These are phyloP conservation scores for Stichodactyla helianthus DNA, from an alignment of 64 coral and sea anemone genomes.

Conservation along the genomic window DNA sequence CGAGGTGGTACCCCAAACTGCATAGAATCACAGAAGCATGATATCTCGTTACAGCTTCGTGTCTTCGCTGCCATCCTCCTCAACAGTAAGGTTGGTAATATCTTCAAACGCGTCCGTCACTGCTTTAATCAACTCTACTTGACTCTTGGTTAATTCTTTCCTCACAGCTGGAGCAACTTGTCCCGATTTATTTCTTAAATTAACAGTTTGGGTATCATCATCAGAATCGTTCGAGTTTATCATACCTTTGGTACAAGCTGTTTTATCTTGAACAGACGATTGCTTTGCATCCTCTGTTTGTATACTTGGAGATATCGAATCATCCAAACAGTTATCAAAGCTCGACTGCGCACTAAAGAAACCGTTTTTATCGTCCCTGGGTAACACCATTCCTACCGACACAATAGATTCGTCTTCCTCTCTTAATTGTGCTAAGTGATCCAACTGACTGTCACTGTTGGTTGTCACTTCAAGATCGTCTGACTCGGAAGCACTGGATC, in stretches of 20 bases:
- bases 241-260: background rate
- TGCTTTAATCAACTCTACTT: constrained; percentile 74
- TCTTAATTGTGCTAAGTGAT: background rate
- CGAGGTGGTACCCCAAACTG: too few relatives aligned
- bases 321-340: background rate
- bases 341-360: constrained; percentile 4
- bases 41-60: constrained; percentile 53
- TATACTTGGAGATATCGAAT: background rate
- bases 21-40: background rate
- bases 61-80: constrained; percentile 57
- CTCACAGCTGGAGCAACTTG: background rate
- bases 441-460: background rate
- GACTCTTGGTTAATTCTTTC: constrained; percentile 51
- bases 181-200: background rate
- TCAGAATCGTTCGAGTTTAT: background rate
- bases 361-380: background rate
- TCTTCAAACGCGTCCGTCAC: constrained; percentile 72
- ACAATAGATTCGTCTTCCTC: background rate
- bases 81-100: constrained; percentile 52
- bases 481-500: background rate
- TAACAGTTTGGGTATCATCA: background rate
- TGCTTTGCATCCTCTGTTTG: background rate
- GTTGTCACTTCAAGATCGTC: too few relatives aligned
- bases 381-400: background rate
- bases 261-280: background rate